phyloP scores from a whole-genome alignment of 2,888 invertebrate genomes.

The Aphodius sticticus region DNA sequence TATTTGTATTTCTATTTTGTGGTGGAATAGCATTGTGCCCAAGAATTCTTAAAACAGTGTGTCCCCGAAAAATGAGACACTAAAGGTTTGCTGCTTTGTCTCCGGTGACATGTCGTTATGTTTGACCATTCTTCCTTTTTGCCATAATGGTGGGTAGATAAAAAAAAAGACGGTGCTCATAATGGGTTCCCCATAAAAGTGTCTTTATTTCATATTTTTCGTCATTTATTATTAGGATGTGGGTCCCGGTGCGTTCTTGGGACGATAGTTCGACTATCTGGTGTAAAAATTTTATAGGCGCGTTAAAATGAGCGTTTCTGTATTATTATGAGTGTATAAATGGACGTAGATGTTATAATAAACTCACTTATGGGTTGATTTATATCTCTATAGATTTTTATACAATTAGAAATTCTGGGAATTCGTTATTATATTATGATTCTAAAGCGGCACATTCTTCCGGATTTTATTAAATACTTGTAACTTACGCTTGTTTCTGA shows the following conservation, averaged over 20 bases:
- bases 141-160: neutral
- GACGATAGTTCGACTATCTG: neutral
- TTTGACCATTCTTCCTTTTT: constrained; percentile 28
- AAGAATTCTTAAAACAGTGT: constrained; percentile 15
- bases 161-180: neutral
- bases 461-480: neutral
- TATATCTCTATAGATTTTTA: neutral
- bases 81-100: constrained; percentile 13
- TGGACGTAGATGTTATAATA: neutral
- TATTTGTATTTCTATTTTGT: neutral
- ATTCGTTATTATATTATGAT: neutral
- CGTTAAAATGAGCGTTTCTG: neutral
- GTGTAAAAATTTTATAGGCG: neutral
- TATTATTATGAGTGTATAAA: neutral
- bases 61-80: constrained; percentile 23
- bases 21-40: constrained; percentile 8
- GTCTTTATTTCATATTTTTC: neutral
- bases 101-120: constrained; percentile 33
- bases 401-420: neutral
- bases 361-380: neutral
- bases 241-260: neutral
- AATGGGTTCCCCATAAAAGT: neutral
- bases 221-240: neutral
- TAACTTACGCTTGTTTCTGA: too few species aligned
- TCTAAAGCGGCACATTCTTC: neutral